phyloP scores from a whole-genome alignment of 2,888 invertebrate species.

The Drosophila koepferae region DNA sequence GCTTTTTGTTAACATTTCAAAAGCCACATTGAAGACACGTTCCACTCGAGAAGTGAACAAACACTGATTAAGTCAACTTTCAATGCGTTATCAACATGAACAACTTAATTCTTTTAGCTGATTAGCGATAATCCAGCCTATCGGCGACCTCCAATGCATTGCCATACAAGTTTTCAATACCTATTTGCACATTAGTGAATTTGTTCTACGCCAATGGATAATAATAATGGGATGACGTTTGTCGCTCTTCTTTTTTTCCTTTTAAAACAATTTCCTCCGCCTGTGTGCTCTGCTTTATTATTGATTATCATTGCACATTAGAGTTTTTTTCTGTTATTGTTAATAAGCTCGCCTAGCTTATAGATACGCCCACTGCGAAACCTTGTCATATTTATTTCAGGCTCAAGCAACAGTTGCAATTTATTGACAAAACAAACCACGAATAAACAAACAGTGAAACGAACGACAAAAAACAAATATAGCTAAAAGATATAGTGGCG shows the following conservation, averaged over 20 bases:
- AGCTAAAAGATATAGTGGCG: conserved; percentile 14
- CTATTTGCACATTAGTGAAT: conserved; percentile 9
- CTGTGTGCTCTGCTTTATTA: conserved; percentile 37
- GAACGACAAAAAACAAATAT: conserved; percentile 17
- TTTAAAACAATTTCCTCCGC: conserved; percentile 33
- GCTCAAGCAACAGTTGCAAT: conserved; percentile 75
- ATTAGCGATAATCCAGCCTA: conserved; percentile 31
- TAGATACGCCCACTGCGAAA: conserved; percentile 19
- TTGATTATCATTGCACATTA: conserved; percentile 56
- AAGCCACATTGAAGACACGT: conserved; percentile 8
- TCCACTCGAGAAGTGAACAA: conserved; percentile 22
- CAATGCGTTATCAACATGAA: conserved; percentile 37
- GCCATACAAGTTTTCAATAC: background rate
- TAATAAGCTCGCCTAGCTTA: conserved; percentile 35
- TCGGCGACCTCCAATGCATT: conserved; percentile 1
- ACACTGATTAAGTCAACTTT: conserved; percentile 36
- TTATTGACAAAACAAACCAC: conserved; percentile 80
- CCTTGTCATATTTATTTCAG: conserved; percentile 63
- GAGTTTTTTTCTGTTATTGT: conserved; percentile 15
- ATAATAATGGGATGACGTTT: conserved; percentile 46
- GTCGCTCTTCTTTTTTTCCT: conserved; percentile 45
- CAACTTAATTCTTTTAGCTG: conserved; percentile 38
- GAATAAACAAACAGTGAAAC: conserved; percentile 31
- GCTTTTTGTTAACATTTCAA: background rate
- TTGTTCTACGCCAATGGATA: conserved; percentile 44